A percentile compares a stretch with the other conserved stretches of the same genome.
These are phyloP conservation scores for Porites evermanni DNA, from an alignment of 92 coral and sea anemone species.

Conservation along the genomic window DNA sequence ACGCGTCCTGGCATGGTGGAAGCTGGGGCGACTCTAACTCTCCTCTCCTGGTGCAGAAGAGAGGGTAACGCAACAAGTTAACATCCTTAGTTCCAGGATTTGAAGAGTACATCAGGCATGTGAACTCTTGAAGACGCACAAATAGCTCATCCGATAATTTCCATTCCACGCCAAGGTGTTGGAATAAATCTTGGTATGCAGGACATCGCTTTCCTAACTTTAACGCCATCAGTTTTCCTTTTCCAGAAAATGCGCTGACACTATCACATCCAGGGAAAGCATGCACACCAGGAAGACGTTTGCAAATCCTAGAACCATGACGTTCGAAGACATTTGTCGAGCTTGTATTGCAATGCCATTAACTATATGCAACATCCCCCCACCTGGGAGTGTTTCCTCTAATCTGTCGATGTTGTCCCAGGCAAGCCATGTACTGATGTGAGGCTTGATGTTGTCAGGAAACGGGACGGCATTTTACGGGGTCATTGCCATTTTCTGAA, in stretches of 20 bases:
- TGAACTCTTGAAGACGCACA: constrained; percentile 40
- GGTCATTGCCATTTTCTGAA: no score
- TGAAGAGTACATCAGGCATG: constrained; percentile 39
- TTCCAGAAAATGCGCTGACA: constrained; percentile 56
- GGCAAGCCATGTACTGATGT: no score
- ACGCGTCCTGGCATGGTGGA: constrained; percentile 48
- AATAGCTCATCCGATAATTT: constrained; percentile 31
- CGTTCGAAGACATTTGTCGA: constrained; percentile 4
- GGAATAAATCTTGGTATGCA: constrained; percentile 28
- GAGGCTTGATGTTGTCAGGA: no score
- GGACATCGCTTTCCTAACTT: constrained; percentile 27
- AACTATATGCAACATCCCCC: no score
- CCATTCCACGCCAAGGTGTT: constrained; percentile 43
- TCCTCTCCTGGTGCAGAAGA: constrained; percentile 51
- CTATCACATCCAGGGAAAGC: constrained; percentile 51
- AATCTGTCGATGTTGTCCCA: no score
- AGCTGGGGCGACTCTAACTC: constrained; percentile 48
- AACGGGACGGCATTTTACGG: no score
- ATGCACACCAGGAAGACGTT: constrained; percentile 19
- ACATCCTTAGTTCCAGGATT: constrained; percentile 40
- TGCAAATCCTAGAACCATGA: constrained; percentile 8
- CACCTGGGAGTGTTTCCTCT: no score
- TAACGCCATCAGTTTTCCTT: constrained; percentile 44
- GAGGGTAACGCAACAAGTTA: constrained; percentile 30
- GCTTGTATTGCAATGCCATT: not conserved